Conservation (phyloP, 53 echinoderm and acorn worm genomes). For the Echinometra lucunter region DNA sequence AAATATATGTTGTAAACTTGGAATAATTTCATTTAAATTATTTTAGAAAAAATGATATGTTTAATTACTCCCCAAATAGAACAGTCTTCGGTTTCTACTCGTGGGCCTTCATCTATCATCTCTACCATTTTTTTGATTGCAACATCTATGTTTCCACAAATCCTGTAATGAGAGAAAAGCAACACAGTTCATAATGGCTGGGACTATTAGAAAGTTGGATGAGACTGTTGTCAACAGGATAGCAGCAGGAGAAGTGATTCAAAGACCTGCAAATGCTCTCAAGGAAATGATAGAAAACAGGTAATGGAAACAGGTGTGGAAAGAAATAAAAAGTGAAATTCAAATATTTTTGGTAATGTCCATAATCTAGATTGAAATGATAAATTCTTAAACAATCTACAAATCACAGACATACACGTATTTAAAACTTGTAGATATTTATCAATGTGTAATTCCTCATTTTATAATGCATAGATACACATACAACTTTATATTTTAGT, state of each 20-base stretch:
- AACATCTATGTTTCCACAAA: not conserved
- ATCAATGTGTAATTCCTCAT: too few relatives aligned
- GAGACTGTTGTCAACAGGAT: conserved; percentile 98
- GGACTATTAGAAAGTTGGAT: conserved; percentile 86
- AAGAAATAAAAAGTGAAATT: too few relatives aligned
- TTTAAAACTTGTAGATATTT: too few relatives aligned
- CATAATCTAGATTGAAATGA: too few relatives aligned
- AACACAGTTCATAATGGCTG: conserved; percentile 78
- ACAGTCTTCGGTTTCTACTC: not conserved
- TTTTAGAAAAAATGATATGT: too few relatives aligned
- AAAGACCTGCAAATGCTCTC: conserved; percentile 95
- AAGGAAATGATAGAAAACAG: conserved; percentile 99
- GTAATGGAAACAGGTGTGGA: conserved; percentile 45
- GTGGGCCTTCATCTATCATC: not conserved
- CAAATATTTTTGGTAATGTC: too few relatives aligned
- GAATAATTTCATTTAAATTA: too few relatives aligned
- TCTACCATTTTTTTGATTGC: not conserved
- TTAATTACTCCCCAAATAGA: not conserved
- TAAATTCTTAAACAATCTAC: too few relatives aligned
- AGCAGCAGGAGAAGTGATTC: conserved; percentile 98
- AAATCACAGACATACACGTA: too few relatives aligned
- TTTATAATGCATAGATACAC: too few relatives aligned
- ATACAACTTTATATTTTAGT: too few relatives aligned
- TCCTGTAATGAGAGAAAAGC: not conserved
- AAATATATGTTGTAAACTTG: too few relatives aligned